Evolutionary conservation across 2,888 invertebrate genomes (phyloP), one percentile per base, ranked within the genome.

Genomic region (Scaptomyza reducta): DNA sequence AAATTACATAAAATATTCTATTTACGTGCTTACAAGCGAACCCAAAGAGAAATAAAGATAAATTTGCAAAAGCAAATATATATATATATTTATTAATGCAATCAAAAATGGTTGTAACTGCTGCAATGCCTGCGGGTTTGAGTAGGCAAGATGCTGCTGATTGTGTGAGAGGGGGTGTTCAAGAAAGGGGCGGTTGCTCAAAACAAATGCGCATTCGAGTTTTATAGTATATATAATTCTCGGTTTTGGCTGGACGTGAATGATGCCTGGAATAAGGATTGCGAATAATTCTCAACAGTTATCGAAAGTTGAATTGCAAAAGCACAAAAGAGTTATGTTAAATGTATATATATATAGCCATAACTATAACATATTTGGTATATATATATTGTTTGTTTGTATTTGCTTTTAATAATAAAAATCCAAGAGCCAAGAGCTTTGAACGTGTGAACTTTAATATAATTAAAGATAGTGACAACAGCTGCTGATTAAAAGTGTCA

Each of bases 1-100:
- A 82, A 87, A 82, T 82, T 82, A 86, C 86, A 82, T 82, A 85
- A 82, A 87, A 82, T 82, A 82, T 82, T 82, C 88, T 62, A 82
- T 82, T 82, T 82, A 87, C 82, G 82, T 82, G 70, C 68, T 54
- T 60, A 55, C 64, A 62, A 66, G 46, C 27, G 6, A 5, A n/a
- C n/a, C 13, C 31, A 31, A 31, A 10, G 10, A 3, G 13, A 40
- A 27, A 6, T 9, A 38, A 11, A 40, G 10, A 38, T 25, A 33
- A 27, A 49, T 41, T 31, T 42, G 35, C 33, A 13, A 51, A 31
- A 64, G 29, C 33, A 44, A 16, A 13, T 42, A 62, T 77, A 62
- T 70, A 62, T 70, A 51, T 74, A 49, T 65, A 38, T 78, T 65
- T 71, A 66, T 57, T 81, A 85, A 79, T 87, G 83, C 88, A 82